Percentiles rank a stretch among this genome's conserved stretches.
Evolutionary conservation across 2,888 invertebrate genomes (phyloP).

Genomic region (Tiliacea citrago): DNA sequence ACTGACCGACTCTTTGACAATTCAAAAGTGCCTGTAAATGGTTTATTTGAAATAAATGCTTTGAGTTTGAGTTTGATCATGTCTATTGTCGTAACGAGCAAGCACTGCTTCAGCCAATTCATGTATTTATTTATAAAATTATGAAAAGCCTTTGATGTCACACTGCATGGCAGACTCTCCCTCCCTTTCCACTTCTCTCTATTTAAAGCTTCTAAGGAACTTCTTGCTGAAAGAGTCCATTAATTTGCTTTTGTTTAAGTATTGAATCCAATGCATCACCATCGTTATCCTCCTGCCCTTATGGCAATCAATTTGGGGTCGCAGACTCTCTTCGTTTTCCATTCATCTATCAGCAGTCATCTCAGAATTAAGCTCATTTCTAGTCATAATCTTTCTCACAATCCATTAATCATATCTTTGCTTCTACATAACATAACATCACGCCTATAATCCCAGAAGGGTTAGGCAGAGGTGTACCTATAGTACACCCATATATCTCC

Average conservation of each 20-base stretch:
- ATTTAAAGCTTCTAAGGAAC: background rate
- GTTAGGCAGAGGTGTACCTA: too few species aligned
- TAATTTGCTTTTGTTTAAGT: background rate
- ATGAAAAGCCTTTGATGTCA: background rate
- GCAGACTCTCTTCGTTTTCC: background rate
- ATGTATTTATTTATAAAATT: background rate
- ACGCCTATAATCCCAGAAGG: too few species aligned
- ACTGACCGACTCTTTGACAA: too few species aligned
- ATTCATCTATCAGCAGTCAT: too few species aligned
- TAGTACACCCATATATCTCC: too few species aligned
- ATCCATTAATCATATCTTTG: background rate
- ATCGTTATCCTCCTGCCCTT: background rate
- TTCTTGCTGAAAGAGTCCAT: background rate
- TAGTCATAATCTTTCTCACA: background rate
- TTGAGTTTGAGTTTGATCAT: too few species aligned
- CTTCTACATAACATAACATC: too few species aligned
- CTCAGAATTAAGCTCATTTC: background rate
- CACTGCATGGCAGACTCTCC: background rate
- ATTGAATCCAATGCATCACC: constrained; percentile 7
- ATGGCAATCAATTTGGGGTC: background rate
- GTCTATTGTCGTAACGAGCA: background rate
- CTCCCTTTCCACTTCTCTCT: background rate
- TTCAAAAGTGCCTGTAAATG: too few species aligned
- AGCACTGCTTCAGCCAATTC: background rate
- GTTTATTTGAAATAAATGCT: too few species aligned